Percentiles rank a stretch among this genome's conserved stretches.
Conservation (phyloP, 2,888 invertebrate genomes). For the Crossocerus cetratus region DNA sequence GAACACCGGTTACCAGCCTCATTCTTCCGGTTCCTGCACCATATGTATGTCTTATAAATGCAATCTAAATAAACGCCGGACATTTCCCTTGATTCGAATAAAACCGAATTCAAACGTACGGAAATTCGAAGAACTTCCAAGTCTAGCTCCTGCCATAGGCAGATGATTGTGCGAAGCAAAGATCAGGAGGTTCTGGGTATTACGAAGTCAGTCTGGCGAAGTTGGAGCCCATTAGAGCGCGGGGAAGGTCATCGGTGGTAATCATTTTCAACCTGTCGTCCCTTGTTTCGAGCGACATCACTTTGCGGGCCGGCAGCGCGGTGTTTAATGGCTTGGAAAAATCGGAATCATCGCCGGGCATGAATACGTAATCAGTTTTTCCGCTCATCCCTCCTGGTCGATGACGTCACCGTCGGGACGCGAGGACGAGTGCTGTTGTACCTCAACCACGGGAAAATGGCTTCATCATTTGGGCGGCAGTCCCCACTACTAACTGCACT, state of each 20-base stretch:
- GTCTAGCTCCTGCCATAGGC: no score
- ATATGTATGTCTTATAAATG: no score
- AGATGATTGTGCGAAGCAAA: no score
- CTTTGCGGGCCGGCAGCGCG: conserved; percentile 64
- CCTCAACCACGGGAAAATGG: background rate
- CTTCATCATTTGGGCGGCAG: background rate
- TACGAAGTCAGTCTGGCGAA: no score
- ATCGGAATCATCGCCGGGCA: conserved; percentile 73
- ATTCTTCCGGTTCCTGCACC: no score
- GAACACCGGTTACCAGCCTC: no score
- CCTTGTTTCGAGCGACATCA: conserved; percentile 70
- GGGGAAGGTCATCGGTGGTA: conserved; percentile 61
- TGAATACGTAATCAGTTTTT: conserved; percentile 75
- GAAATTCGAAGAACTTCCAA: no score
- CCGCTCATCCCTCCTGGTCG: conserved; percentile 34
- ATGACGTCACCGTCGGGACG: conserved; percentile 64
- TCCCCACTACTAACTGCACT: no score
- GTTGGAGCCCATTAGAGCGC: conserved; percentile 29
- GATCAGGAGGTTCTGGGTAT: no score
- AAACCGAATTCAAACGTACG: no score
- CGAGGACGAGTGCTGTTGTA: background rate
- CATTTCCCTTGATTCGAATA: no score
- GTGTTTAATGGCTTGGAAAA: conserved; percentile 75
- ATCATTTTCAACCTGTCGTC: conserved; percentile 73
- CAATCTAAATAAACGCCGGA: no score